Evolutionary conservation across 2,888 invertebrate species (phyloP), one percentile per base, ranked within the genome.

Genomic region (Altica lythri): DNA sequence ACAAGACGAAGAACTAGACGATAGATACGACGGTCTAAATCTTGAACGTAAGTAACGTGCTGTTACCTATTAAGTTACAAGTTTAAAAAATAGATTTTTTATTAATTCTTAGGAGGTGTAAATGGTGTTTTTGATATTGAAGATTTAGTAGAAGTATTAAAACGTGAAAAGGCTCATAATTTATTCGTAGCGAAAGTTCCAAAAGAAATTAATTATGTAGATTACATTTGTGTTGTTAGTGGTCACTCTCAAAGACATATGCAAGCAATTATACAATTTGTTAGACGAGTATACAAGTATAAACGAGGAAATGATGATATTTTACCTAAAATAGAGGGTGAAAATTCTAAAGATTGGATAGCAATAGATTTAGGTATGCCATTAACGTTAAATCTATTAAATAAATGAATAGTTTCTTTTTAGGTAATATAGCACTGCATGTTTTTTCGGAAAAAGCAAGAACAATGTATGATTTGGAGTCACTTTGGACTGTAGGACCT

Each of bases 301-400:
- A 92, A 92, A 72, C 80, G 82, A 29, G 38, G 74, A 16, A 74
- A 79, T 57, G 50, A 40, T 37, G 94, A 95, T 72, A 62, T 72
- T 13, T 77, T 90, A 66, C 90, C 94, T 0, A 83, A 79, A 67
- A 81, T 93, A 61, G 92, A 94, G 78, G 94, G 93, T 16, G 81
- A 83, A 72, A 77, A 81, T 44, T 86, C 86, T 8, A 81, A 81
- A 43, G 87, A 92, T 66, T 96, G 95, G 95, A 83, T 92, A 75
- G 94, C 94, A 13, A 69, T 96, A 72, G 95, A 96, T 80, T 80
- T 95, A 78, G 93, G 93, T 90, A 79, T 93, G 93, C 89, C 79
- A 13, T 2, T 22, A 25, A 9, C 5, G n/a, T 1, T 38, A 27
- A 9, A 8, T 22, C 12, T 16, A 27, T 13, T 14, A 29, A 27